Conservation (phyloP, 2,888 invertebrate species). For the Meghimatium bilineatum region DNA sequence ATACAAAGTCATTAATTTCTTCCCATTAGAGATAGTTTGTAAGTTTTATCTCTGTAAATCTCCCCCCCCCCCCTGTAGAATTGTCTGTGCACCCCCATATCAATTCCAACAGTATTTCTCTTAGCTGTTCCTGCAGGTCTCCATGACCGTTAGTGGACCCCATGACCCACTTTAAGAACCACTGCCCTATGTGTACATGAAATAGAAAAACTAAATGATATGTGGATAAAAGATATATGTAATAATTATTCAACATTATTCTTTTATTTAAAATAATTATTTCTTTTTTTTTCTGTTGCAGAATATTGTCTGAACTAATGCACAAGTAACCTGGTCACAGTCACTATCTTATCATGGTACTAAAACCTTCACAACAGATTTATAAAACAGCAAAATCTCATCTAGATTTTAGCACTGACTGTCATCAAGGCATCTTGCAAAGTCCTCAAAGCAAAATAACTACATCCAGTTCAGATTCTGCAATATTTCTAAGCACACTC, state of each 20-base stretch:
- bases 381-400: neutral
- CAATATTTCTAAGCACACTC: constrained; percentile 8
- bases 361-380: neutral
- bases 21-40: too few species aligned
- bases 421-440: neutral
- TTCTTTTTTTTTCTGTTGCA: neutral
- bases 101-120: too few species aligned
- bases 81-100: too few species aligned
- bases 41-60: too few species aligned
- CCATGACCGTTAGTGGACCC: too few species aligned
- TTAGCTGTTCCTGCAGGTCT: too few species aligned
- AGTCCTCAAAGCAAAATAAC: neutral
- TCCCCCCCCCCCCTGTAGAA: too few species aligned
- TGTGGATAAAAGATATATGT: neutral
- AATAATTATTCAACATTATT: neutral
- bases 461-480: constrained; percentile 9
- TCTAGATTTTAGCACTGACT: neutral
- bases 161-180: too few species aligned
- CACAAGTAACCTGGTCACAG: neutral
- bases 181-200: too few species aligned
- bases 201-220: too few species aligned
- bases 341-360: neutral
- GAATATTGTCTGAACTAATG: neutral
- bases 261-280: neutral
- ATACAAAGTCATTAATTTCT: too few species aligned